Percentiles rank a stretch among this genome's conserved stretches.
Evolutionary conservation across 2,888 invertebrate species (phyloP).

Genomic region (Cryptus armator): DNA sequence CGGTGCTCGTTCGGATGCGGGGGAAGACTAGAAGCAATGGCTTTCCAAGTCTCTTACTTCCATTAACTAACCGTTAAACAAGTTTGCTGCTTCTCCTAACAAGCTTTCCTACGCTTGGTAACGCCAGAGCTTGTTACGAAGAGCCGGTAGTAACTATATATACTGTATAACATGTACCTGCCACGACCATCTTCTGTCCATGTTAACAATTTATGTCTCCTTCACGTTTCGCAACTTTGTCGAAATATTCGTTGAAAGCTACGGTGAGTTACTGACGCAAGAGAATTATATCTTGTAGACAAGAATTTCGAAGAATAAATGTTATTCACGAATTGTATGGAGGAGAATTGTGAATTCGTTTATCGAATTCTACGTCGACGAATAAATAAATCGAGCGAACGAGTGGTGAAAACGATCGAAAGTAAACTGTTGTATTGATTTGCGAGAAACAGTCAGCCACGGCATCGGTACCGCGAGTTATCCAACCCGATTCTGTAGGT

Average conservation of each 20-base stretch:
- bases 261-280: background rate
- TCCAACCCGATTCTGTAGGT: background rate
- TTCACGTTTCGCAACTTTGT: slow-evolving; percentile 39
- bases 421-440: slow-evolving; percentile 24
- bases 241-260: slow-evolving; percentile 16
- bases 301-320: background rate
- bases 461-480: background rate
- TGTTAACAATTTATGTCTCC: slow-evolving; percentile 58
- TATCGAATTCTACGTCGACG: slow-evolving; percentile 7
- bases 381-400: slow-evolving; percentile 1
- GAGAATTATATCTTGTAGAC: background rate
- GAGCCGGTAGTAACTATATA: slow-evolving; percentile 28
- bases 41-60: slow-evolving; percentile 30
- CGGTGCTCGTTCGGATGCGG: background rate
- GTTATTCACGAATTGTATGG: background rate
- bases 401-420: background rate
- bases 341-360: background rate
- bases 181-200: slow-evolving; percentile 44
- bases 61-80: slow-evolving; percentile 44
- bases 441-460: background rate
- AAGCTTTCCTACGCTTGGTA: slow-evolving; percentile 1
- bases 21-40: background rate
- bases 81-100: slow-evolving; percentile 24
- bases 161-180: background rate
- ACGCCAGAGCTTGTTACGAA: slow-evolving; percentile 27